Base-by-base conservation (phyloP, 1,140 invertebrate genomes). In the Leptinotarsa lineolata region DNA sequence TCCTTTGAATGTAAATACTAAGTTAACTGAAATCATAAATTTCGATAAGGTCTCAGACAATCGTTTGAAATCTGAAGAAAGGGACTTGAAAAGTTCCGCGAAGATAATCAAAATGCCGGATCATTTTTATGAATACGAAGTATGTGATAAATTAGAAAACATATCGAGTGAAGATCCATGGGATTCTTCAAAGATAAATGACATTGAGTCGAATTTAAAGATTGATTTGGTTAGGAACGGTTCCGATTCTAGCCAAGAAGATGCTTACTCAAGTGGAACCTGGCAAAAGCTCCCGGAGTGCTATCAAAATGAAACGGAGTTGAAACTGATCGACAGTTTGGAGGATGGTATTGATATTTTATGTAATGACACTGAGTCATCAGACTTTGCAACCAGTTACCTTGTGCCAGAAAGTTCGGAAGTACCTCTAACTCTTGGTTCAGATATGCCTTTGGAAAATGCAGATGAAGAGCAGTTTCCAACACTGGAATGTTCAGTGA, bases 1-100 rank as follows among this genome's bases (percentile, higher is more conserved):
- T 73, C 74, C 73, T 58, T 39, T 78, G 39, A 67, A 74, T 64
- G 71, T 76, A 30, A 77, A 77, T 70, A 80, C 22, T 64, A 67
- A 67, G 22, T 67, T 67, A 2, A 67, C 11, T 45, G 65, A 67
- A 63, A 63, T 63, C 16, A 63, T 22, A 16, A 24, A 63, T 8
- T 24, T 18, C 18, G 60, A 63, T 63, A 13, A 59, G 20, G 16
- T n/a, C 8, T 39, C 30, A 39, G 30, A 39, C 8, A 39, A 11
- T 39, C 30, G 30, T 39, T 39, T 39, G 30, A 39, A 39, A 11
- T 39, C 30, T 39, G 30, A 39, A 39, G 30, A 39, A 39, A 39
- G 30, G 30, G 30, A 39, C 30, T 39, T 39, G 30, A 39, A 54
- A 54, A 4, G 48, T 54, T 15, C 6, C 0, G 48, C 48, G 3